Conservation (phyloP, 2,888 invertebrate genomes). For the Crocallis elinguaria region DNA sequence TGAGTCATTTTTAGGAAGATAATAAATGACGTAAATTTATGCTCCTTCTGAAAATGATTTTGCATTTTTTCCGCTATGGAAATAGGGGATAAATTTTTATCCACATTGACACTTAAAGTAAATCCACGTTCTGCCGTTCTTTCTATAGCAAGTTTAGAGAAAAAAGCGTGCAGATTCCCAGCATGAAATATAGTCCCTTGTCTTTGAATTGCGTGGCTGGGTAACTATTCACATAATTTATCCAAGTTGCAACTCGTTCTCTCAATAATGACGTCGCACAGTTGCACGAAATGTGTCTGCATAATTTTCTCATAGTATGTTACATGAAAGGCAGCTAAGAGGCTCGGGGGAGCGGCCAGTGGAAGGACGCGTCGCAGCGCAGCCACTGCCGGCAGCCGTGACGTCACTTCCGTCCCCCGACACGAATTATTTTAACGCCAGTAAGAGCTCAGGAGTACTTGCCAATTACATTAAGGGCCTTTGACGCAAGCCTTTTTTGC, state of each 20-base stretch:
- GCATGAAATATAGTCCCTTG: not conserved
- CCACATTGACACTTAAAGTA: conserved; percentile 14
- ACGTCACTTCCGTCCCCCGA: conserved; percentile 59
- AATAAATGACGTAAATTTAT: conserved; percentile 33
- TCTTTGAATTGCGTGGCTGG: not conserved
- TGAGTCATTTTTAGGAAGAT: conserved; percentile 32
- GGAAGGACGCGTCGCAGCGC: conserved; percentile 66
- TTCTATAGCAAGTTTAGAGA: not conserved
- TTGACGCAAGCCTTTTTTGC: conserved; percentile 52
- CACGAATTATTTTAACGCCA: conserved; percentile 65
- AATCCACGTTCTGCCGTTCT: conserved; percentile 1
- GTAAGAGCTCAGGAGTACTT: conserved; percentile 49
- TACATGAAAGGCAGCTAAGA: conserved; percentile 54
- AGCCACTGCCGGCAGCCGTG: conserved; percentile 57
- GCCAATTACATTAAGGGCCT: conserved; percentile 60
- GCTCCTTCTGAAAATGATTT: conserved; percentile 18
- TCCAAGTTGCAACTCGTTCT: conserved; percentile 24
- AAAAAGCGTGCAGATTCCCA: not conserved
- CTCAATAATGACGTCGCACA: conserved; percentile 33
- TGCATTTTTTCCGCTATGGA: conserved; percentile 21
- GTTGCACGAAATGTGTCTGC: conserved; percentile 48
- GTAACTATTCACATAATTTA: conserved; percentile 7
- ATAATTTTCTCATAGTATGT: conserved; percentile 55
- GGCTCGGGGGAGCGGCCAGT: conserved; percentile 54
- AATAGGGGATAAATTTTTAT: conserved; percentile 10